A percentile compares a stretch with the other conserved stretches of the same genome.
These are phyloP conservation scores for Tinamus guttatus DNA, from an alignment of 2,113 vertebrate species.

Conservation along the genomic window DNA sequence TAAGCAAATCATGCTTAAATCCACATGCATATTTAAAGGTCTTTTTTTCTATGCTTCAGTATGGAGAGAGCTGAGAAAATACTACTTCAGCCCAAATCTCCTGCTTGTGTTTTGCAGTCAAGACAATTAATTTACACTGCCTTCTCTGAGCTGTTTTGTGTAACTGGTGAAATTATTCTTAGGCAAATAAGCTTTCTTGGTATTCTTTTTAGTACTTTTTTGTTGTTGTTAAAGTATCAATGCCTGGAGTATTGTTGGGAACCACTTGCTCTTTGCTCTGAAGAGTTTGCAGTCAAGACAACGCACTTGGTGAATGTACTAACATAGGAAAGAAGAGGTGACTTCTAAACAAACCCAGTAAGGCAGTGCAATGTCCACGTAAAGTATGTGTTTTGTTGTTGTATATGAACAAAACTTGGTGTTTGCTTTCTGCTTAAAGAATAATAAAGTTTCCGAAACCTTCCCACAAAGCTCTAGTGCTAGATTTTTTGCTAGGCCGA, in stretches of 20 bases:
- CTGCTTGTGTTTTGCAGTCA: not conserved
- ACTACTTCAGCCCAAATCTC: not conserved
- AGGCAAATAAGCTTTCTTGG: not conserved
- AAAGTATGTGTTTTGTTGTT: not conserved
- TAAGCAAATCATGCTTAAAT: not conserved
- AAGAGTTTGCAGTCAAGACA: not conserved
- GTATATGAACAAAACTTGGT: not conserved
- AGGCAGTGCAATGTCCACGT: not conserved
- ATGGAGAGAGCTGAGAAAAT: not conserved
- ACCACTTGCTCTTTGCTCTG: not conserved
- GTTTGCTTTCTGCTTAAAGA: not conserved
- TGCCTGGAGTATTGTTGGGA: not conserved
- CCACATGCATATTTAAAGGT: not conserved
- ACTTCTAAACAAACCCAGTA: not conserved
- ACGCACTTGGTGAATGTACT: not conserved
- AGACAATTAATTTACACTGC: not conserved
- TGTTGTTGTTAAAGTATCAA: not conserved
- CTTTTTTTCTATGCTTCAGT: not conserved
- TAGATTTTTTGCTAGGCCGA: not conserved
- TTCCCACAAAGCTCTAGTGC: not conserved
- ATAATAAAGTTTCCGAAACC: not conserved
- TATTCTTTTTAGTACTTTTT: not conserved
- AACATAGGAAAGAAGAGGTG: not conserved
- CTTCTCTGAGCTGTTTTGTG: not conserved
- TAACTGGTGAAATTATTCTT: not conserved